phyloP scores from a whole-genome alignment of 2,797 vertebrate genomes.

The Vespertilio murinus region DNA sequence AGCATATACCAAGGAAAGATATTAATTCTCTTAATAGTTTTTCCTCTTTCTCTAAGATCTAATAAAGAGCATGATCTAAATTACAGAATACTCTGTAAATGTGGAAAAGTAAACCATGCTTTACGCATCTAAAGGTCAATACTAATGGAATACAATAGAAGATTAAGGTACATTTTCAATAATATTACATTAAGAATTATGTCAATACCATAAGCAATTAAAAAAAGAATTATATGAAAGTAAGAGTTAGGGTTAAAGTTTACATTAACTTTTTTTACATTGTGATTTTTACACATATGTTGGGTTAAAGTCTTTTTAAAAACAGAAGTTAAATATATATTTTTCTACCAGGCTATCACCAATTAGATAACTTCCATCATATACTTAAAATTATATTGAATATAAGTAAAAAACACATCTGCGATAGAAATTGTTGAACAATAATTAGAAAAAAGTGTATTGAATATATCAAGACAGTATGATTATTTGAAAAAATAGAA shows the following conservation, averaged over 20 bases:
- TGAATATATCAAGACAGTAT: not conserved
- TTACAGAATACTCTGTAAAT: not conserved
- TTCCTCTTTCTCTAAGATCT: not conserved
- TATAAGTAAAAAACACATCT: conserved; percentile 28
- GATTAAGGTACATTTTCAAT: conserved; percentile 1
- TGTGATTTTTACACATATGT: conserved; percentile 20
- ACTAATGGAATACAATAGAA: not conserved
- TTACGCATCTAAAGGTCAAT: not conserved
- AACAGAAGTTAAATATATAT: not conserved
- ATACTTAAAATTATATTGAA: conserved; percentile 44
- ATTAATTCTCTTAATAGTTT: not conserved
- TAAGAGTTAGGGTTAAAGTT: not conserved
- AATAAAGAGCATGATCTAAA: not conserved
- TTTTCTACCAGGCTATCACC: conserved; percentile 29
- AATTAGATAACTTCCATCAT: conserved; percentile 47
- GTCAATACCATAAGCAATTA: not conserved
- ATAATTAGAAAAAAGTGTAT: conserved; percentile 9
- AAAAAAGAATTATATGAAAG: not conserved
- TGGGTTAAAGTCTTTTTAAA: not conserved
- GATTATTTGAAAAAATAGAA: conserved; percentile 8
- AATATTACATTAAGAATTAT: not conserved
- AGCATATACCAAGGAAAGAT: not conserved
- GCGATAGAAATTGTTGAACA: not conserved
- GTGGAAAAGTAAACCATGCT: not conserved
- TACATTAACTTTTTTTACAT: not conserved